Base-by-base conservation (phyloP, 53 echinoderm and acorn worm genomes). In the Pentamera pediparva region DNA sequence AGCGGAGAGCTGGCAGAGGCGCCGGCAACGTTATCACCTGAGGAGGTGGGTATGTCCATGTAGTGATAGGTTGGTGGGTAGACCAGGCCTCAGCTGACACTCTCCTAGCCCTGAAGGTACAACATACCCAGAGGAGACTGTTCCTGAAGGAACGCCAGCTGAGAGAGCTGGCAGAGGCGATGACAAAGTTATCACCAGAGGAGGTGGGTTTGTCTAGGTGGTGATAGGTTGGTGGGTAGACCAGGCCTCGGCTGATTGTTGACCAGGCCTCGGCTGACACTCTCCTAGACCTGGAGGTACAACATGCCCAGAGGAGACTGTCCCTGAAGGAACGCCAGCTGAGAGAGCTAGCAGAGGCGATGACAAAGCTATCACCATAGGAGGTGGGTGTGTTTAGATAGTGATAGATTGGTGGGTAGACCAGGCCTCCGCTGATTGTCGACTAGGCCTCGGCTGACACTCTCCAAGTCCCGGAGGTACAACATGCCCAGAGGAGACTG, bases 271-370 rank as follows among this genome's bases (percentile, higher is more conserved):
- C 70, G 50, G 80, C 75, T 55, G 98, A 96, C 60, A 82, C 85
- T 48, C 81, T 91, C 4, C 98, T 91, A 27, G 82, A 54, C 28
- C 81, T 91, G 13, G 98, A 91, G 76, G 91, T 96, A 12, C 75
- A 75, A 69, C 98, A 96, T 48, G 98, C 98, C 29, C 87, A 96
- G 36, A 78, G 81, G 35, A 71, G 98, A 47, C 86, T 96, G 63
- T 86, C 91, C 28, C 83, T 96, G 74, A 88, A 88, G 34, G 98
- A 96, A 72, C 82, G 88, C 26, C 98, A 96, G 62, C 86, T 96
- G 21, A 75, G 82, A 69, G 98, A 96, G 43, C 75, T 96, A 11
- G 91, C 98, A 51, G 93, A 93, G 32, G 93, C 93, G 26, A 93
- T 93, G 93, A 84, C 86, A 34, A 86, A 93, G 25, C 74, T 93